Evolutionary conservation across 2,797 vertebrate species (phyloP), one percentile per base, ranked within the genome.

Genomic region (Cossypha heuglini): DNA sequence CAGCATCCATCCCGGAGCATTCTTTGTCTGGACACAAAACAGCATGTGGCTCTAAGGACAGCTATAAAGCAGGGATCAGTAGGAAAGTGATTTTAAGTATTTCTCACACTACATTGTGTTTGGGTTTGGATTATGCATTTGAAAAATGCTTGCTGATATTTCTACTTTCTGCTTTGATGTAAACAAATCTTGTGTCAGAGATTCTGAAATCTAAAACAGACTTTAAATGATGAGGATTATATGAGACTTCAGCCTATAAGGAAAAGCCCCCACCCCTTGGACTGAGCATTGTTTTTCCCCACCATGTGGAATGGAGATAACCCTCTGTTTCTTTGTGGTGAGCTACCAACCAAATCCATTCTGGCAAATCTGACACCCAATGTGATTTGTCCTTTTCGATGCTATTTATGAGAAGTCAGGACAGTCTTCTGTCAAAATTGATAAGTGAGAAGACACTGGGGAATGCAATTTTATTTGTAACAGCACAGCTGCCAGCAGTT

Each of bases 351-450:
- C 81, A 97, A 97, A 97, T 97, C 96, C 96, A 79, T 96, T 96
- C 86, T 86, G 86, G 74, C 74, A 97, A 97, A 97, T 93, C 84
- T 97, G 96, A 95, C 95, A 96, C 91, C 82, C 72, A 82, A 80
- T 76, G 88, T 78, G 77, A 97, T 97, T 96, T 98, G 95, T 97
- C 95, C 89, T 95, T 94, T 95, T 87, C 49, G 15, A 90, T 95
- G 90, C 95, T 96, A 89, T 96, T 96, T 96, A 88, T 90, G 42
- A 95, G 95, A 93, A 97, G 93, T 95, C 94, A 95, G 83, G 95
- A 98, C 82, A 86, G 88, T 97, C 94, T 94, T 92, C 92, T 98
- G 97, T 97, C 97, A 97, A 96, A 97, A 95, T 59, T 98, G 97
- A 97, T 97, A 97, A 97, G 97, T 97, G 95, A 96, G 86, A 91